Evolutionary conservation across 2,113 vertebrate species (phyloP).

Genomic region (Lagopus muta): DNA sequence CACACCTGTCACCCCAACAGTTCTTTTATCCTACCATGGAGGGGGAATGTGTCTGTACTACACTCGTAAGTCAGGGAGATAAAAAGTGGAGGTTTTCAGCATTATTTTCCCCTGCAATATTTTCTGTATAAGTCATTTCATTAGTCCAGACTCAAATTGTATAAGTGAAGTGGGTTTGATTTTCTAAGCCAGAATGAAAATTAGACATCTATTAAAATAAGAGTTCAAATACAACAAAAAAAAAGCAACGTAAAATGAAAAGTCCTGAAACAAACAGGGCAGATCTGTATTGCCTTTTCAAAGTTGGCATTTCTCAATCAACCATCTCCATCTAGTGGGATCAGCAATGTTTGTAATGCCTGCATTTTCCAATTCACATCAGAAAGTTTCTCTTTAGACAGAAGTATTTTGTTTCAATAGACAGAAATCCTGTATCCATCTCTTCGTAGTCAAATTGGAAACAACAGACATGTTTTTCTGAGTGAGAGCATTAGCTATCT

Average conservation of each 20-base stretch:
- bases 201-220: background rate
- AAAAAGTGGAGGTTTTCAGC: background rate
- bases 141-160: background rate
- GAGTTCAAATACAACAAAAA: background rate
- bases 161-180: background rate
- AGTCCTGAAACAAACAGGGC: background rate
- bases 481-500: background rate
- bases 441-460: background rate
- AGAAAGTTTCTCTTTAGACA: background rate
- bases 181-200: background rate
- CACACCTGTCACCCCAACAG: background rate
- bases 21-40: background rate
- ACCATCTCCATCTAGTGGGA: conserved; percentile 70
- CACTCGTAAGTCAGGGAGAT: background rate
- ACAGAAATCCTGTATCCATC: background rate
- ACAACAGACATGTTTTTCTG: background rate
- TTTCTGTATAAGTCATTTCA: background rate
- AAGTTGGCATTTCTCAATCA: conserved; percentile 40
- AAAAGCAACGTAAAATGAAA: background rate
- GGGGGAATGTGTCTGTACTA: background rate
- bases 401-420: background rate
- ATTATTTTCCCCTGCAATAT: background rate
- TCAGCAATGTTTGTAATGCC: background rate
- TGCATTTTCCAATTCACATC: background rate
- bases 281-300: background rate